phyloP scores from a whole-genome alignment of 2,113 vertebrate genomes.

The Pongo pygmaeus region DNA sequence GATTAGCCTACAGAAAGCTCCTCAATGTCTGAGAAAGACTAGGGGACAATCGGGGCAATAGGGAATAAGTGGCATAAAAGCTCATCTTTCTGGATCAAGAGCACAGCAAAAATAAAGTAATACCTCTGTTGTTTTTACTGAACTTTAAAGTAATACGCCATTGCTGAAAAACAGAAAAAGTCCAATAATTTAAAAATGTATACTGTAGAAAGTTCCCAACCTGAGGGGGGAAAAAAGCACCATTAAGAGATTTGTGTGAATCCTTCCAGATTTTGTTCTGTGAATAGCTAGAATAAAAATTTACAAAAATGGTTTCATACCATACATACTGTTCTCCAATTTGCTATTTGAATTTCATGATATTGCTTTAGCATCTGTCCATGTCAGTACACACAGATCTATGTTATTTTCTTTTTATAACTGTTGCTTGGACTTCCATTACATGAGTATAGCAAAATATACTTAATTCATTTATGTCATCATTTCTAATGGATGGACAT shows the following conservation, averaged over 20 bases:
- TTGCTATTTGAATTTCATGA: neutral
- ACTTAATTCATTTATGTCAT: neutral
- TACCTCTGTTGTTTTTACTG: neutral
- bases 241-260: neutral
- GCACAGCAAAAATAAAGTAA: neutral
- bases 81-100: neutral
- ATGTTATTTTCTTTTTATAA: neutral
- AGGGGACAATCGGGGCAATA: accelerated
- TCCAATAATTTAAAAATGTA: neutral
- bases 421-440: neutral
- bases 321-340: neutral
- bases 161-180: neutral
- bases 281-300: neutral
- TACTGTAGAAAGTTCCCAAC: neutral
- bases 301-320: neutral
- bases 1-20: neutral
- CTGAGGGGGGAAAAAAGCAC: neutral
- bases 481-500: neutral
- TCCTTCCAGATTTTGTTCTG: neutral
- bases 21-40: neutral
- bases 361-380: neutral
- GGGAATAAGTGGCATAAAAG: neutral
- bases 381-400: neutral
- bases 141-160: neutral
- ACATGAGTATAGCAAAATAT: neutral